These are phyloP conservation scores for Drosophila stalkeri DNA, from an alignment of 2,888 invertebrate species.

Conservation along the genomic window DNA sequence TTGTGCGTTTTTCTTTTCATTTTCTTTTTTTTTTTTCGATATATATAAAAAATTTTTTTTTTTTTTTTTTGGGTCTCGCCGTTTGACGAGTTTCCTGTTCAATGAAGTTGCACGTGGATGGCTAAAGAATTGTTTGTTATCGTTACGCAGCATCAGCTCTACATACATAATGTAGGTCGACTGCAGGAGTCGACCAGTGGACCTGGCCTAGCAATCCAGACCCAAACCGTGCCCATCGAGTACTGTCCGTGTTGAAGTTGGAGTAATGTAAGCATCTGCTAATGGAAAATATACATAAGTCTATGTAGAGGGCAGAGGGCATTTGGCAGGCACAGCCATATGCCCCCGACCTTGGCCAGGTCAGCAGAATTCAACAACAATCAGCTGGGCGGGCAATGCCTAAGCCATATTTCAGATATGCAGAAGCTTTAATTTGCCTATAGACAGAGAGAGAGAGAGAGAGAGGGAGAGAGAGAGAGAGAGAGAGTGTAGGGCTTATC, in stretches of 20 bases:
- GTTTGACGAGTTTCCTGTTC: conserved; percentile 77
- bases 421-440: background rate
- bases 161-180: conserved; percentile 54
- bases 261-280: conserved; percentile 26
- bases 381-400: conserved; percentile 5
- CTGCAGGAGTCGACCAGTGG: conserved; percentile 15
- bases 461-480: background rate
- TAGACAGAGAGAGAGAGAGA: background rate
- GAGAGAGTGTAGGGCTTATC: background rate
- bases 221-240: conserved; percentile 3
- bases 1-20: background rate
- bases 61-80: conserved; percentile 23
- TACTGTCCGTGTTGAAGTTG: conserved; percentile 6
- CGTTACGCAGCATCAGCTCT: conserved; percentile 57
- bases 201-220: conserved; percentile 7
- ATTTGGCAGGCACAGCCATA: background rate
- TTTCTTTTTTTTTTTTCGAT: background rate
- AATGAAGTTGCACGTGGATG: conserved; percentile 72
- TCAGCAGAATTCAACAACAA: conserved; percentile 24
- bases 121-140: conserved; percentile 57
- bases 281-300: conserved; percentile 47
- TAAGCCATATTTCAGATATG: background rate
- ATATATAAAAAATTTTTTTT: no score
- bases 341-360: conserved; percentile 18
- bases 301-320: conserved; percentile 24